Evolutionary conservation across 1,140 invertebrate genomes (phyloP).

Genomic region (Pogonognathellus flavescens): DNA sequence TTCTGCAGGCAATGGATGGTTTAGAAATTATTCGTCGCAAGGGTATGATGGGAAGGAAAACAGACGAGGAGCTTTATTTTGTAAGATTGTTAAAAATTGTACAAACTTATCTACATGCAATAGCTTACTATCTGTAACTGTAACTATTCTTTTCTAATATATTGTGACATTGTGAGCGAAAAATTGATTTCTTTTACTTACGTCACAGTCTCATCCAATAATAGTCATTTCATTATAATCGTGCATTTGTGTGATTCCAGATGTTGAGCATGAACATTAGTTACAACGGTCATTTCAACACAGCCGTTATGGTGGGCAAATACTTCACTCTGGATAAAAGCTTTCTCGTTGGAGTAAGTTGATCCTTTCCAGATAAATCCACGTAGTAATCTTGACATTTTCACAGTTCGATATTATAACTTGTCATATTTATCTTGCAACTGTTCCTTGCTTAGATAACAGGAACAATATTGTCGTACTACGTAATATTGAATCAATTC

Average conservation of each 20-base stretch:
- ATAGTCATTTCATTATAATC: no score
- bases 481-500: not conserved
- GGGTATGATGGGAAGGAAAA: slow-evolving; percentile 49
- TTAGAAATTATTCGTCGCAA: slow-evolving; percentile 60
- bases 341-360: slow-evolving; percentile 50
- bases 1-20: slow-evolving; percentile 48
- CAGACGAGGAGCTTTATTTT: slow-evolving; percentile 57
- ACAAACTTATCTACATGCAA: no score
- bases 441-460: not conserved
- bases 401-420: no score
- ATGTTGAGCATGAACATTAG: slow-evolving; percentile 60
- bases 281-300: slow-evolving; percentile 60
- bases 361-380: not conserved
- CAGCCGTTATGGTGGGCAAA: slow-evolving; percentile 36
- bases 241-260: slow-evolving; percentile 3
- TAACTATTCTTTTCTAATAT: no score
- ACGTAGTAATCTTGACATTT: no score
- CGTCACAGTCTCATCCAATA: no score
- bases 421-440: not conserved
- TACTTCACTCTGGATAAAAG: slow-evolving; percentile 52
- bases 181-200: no score
- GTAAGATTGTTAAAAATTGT: slow-evolving; percentile 17
- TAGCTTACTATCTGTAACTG: no score
- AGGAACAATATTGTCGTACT: not conserved
- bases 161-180: no score